phyloP scores from a whole-genome alignment of 2,888 invertebrate genomes.

The Panzeria rudis region DNA sequence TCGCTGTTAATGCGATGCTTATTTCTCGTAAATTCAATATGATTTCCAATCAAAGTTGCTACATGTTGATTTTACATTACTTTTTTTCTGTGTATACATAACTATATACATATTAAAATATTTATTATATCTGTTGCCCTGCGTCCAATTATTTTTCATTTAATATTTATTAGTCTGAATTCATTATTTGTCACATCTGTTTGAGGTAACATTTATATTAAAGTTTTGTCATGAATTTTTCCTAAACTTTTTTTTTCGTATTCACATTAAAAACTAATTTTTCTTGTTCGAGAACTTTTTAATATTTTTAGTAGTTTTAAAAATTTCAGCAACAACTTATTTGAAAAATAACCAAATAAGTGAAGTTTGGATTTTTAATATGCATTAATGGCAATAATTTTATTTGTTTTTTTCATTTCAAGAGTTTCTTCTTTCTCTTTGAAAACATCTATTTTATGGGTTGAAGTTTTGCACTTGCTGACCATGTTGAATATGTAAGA shows the following conservation, averaged over 20 bases:
- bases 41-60: too few relatives aligned
- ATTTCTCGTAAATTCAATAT: too few relatives aligned
- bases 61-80: too few relatives aligned
- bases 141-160: too few relatives aligned
- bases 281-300: slow-evolving; percentile 20
- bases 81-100: too few relatives aligned
- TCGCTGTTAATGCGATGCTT: too few relatives aligned
- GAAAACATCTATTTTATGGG: neutral
- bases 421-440: slow-evolving; percentile 13
- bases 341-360: too few relatives aligned
- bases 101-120: too few relatives aligned
- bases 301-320: slow-evolving; percentile 13
- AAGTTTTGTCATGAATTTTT: slow-evolving; percentile 52
- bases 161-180: neutral
- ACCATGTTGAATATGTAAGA: neutral
- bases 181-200: neutral
- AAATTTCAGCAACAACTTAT: too few relatives aligned
- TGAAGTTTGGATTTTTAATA: slow-evolving; percentile 41
- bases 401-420: slow-evolving; percentile 3
- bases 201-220: neutral
- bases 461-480: slow-evolving; percentile 22
- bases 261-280: slow-evolving; percentile 38
- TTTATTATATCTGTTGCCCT: too few relatives aligned
- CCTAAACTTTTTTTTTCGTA: neutral
- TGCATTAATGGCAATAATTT: slow-evolving; percentile 51